A percentile compares a stretch with the other conserved stretches of the same genome.
phyloP scores from a whole-genome alignment of 2,888 invertebrate species.

The Temnothorax ravouxi region DNA sequence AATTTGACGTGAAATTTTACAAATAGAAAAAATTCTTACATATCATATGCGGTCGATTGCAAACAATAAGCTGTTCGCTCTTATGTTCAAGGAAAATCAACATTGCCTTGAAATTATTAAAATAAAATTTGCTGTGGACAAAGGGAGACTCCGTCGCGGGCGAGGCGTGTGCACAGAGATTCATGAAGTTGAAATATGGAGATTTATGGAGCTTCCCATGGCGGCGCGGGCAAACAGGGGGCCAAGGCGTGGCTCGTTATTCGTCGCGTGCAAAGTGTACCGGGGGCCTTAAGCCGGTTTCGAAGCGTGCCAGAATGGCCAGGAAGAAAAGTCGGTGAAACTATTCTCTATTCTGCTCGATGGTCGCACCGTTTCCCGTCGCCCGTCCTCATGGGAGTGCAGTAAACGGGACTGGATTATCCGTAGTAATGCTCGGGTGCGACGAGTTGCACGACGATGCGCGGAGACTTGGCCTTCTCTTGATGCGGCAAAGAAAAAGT shows the following conservation, averaged over 20 bases:
- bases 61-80: neutral
- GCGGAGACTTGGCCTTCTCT: neutral
- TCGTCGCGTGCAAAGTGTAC: slow-evolving; percentile 45
- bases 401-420: slow-evolving; percentile 80
- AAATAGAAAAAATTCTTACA: neutral
- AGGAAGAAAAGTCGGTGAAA: slow-evolving; percentile 50
- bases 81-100: neutral
- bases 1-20: neutral
- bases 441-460: slow-evolving; percentile 41
- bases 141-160: neutral
- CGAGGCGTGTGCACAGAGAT: slow-evolving; percentile 29
- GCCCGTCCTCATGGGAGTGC: slow-evolving; percentile 48
- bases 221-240: slow-evolving; percentile 26
- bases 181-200: slow-evolving; percentile 43
- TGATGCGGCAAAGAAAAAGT: slow-evolving; percentile 9
- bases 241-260: slow-evolving; percentile 28
- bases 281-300: slow-evolving; percentile 42
- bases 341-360: slow-evolving; percentile 64
- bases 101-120: slow-evolving; percentile 15
- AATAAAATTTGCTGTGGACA: slow-evolving; percentile 33
- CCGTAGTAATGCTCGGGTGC: slow-evolving; percentile 75
- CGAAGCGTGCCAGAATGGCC: slow-evolving; percentile 20
- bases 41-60: neutral
- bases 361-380: slow-evolving; percentile 57
- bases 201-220: slow-evolving; percentile 40